Conservation (phyloP, 2,888 invertebrate species). For the Elysia crispata region DNA sequence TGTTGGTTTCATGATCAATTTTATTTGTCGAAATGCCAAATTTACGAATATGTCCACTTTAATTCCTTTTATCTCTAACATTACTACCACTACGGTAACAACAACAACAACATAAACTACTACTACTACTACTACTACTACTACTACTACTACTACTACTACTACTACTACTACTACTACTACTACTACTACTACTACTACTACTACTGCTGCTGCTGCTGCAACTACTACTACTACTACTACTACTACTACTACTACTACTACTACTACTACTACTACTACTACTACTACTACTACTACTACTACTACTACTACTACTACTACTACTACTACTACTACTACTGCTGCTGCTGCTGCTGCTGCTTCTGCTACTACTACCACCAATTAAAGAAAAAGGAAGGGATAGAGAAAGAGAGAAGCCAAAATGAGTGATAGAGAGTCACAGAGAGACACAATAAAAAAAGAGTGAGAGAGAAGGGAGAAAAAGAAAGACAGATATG, state of each 20-base stretch:
- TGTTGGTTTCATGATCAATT: no score
- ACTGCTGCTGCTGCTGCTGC: not conserved
- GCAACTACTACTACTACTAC: constrained; percentile 1
- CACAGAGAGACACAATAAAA: no score
- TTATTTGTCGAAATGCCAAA: no score
- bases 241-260: constrained; percentile 9
- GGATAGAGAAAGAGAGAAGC: no score
- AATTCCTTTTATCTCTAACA: not conserved
- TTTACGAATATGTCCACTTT: no score
- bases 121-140: no score
- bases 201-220: not conserved
- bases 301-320: not conserved
- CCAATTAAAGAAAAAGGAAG: no score
- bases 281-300: constrained; percentile 4
- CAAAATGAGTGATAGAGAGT: no score
- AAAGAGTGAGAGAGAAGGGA: no score
- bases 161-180: constrained; percentile 9
- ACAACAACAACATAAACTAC: no score
- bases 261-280: constrained; percentile 9
- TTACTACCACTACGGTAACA: not conserved
- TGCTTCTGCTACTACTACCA: no score
- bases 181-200: constrained; percentile 9
- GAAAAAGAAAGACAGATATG: no score
- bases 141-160: constrained; percentile 4
- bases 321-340: not conserved